Evolutionary conservation across 2,888 invertebrate genomes (phyloP).

Genomic region (Euplexia lucipara): DNA sequence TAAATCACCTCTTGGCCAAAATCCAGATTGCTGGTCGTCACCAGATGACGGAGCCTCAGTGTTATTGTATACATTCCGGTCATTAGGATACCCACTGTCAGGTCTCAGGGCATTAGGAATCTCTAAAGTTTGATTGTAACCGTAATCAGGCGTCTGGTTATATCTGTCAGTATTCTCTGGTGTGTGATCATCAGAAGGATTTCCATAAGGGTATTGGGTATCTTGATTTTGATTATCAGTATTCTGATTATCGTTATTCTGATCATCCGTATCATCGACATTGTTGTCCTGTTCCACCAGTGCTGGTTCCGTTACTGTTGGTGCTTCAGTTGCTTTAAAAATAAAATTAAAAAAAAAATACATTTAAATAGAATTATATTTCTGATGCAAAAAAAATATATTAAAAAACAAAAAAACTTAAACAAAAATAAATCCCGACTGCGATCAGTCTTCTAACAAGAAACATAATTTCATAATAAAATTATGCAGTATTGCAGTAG

Average conservation of each 20-base stretch:
- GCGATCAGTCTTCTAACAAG: neutral
- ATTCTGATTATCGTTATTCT: no score
- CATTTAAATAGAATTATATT: conserved; percentile 6
- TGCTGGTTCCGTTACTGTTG: neutral
- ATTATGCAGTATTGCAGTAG: no score
- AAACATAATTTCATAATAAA: no score
- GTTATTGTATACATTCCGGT: accelerated
- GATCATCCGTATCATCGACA: neutral
- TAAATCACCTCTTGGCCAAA: conserved; percentile 34
- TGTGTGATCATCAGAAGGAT: conserved; percentile 19
- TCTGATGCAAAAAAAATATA: neutral
- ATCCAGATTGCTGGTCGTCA: conserved; percentile 2
- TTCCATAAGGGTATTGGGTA: neutral
- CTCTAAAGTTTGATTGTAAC: neutral
- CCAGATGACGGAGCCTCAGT: conserved; percentile 9
- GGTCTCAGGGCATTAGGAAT: neutral
- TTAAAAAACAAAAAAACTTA: neutral
- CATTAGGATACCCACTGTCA: neutral
- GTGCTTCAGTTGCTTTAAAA: conserved; percentile 32
- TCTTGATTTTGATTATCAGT: conserved; percentile 18
- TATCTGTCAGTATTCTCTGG: neutral
- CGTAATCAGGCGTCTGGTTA: neutral
- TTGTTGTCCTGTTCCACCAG: neutral
- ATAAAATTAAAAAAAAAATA: conserved; percentile 13
- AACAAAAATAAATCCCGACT: no score